Percentiles rank a stretch among this genome's conserved stretches.
These are phyloP conservation scores for Leptodirus hochenwartii DNA, from an alignment of 2,888 invertebrate genomes.

Conservation along the genomic window DNA sequence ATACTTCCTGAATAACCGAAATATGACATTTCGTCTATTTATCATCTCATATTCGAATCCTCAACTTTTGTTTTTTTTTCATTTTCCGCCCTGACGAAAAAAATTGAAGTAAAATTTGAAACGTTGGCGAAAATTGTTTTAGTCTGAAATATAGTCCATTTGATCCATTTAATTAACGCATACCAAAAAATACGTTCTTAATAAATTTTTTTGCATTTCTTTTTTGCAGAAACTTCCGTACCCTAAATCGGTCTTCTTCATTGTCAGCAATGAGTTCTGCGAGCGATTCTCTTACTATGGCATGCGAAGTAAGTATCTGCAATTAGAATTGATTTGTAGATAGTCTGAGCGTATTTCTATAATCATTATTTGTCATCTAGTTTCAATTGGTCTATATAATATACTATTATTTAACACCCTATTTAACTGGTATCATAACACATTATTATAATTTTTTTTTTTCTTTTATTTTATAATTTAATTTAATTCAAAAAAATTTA, in stretches of 20 bases:
- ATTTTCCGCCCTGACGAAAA: too few relatives aligned
- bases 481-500: not conserved
- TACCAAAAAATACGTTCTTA: too few relatives aligned
- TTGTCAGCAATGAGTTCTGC: constrained; percentile 93
- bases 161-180: too few relatives aligned
- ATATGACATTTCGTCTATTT: too few relatives aligned
- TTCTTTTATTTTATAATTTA: not conserved
- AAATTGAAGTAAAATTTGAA: not conserved
- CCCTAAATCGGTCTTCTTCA: constrained; percentile 81
- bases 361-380: not conserved
- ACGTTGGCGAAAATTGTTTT: not conserved
- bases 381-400: not conserved
- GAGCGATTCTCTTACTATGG: constrained; percentile 96
- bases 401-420: not conserved
- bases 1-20: too few relatives aligned
- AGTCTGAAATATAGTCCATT: constrained; percentile 1
- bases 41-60: too few relatives aligned
- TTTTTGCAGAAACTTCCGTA: constrained; percentile 50
- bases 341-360: not conserved
- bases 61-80: too few relatives aligned
- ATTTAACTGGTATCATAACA: not conserved
- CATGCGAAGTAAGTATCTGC: constrained; percentile 64
- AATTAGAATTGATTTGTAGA: constrained; percentile 2
- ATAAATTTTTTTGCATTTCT: too few relatives aligned
- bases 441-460: not conserved